A percentile compares a stretch with the other conserved stretches of the same genome.
These are phyloP conservation scores for Python bivittatus DNA, from an alignment of 2,113 vertebrate genomes.

Conservation along the genomic window DNA sequence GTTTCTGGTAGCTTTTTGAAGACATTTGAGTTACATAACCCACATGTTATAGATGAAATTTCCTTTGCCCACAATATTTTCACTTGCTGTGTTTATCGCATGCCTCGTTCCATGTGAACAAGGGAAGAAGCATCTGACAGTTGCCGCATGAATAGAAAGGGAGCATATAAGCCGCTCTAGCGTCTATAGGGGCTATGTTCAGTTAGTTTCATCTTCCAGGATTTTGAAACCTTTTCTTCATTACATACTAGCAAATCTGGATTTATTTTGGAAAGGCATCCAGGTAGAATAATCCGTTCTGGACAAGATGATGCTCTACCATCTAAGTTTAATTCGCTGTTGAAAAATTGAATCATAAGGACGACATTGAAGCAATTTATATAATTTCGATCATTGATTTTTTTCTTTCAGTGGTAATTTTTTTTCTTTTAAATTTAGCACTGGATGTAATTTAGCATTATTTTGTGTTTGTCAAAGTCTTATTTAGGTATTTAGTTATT, in stretches of 20 bases:
- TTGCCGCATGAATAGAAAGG: conserved; percentile 16
- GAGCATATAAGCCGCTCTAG: conserved; percentile 29
- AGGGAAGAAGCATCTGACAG: conserved; percentile 39
- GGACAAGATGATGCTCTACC: neutral
- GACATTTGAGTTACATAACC: conserved; percentile 24
- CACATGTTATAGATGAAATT: conserved; percentile 21
- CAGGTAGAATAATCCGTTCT: neutral
- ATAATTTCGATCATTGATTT: neutral
- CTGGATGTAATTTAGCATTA: neutral
- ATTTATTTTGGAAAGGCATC: neutral
- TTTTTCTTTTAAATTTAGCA: neutral
- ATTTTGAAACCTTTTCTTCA: neutral
- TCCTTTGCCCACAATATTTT: conserved; percentile 40
- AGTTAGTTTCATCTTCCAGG: neutral
- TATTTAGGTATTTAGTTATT: no score
- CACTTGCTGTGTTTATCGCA: conserved; percentile 42
- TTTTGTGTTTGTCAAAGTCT: no score
- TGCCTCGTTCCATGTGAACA: conserved; percentile 19
- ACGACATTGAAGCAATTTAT: neutral
- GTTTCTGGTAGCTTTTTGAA: neutral
- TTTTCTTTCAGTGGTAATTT: neutral
- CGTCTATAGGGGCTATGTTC: neutral
- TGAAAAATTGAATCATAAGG: neutral
- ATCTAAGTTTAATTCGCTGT: neutral
- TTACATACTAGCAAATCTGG: neutral